Evolutionary conservation across 2,113 vertebrate genomes (phyloP), one percentile per base, ranked within the genome.

Genomic region (Xerus inauris): DNA sequence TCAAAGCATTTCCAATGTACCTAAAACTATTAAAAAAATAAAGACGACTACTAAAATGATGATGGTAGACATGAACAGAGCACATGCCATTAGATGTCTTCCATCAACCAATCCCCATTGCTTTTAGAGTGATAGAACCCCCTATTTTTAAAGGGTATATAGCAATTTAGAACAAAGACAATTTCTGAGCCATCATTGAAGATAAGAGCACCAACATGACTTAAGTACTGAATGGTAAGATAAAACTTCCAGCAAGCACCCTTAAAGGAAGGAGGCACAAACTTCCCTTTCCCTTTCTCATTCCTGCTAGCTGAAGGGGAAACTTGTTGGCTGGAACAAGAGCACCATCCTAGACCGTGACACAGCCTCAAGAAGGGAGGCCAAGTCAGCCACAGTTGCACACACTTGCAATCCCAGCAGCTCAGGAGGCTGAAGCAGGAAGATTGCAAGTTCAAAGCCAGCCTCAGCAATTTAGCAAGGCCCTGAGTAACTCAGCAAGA

Each of bases 11-110:
- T 73, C 62, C 59, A 96, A n/a, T 59, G 19, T 20, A 32, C 14
- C 26, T 40, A 81, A 95, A 96, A 95, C 26, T 73, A 14, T 20
- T 54, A 71, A 64, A 69, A 80, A 86, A 81, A 22, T 26, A 64
- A 85, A 89, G n/a, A 13, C 62, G 2, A 67, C 40, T 38, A 6
- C 16, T 81, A 16, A 54, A 76, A 90, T 49, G 12, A 35, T 22
- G 42, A 65, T 3, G 32, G 1, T 40, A 12, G n/a, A 26, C 30
- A 76, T 10, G 2, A 76, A 20, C 16, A 24, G 14, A 26, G 13
- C 32, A 45, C 22, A 49, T 26, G 47, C 4, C 13, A 12, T 45
- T 11, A 51, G 8, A 7, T 71, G 35, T 47, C 49, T 38, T 67
- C 73, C 16, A 62, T 51, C 26, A 94, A 49, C 30, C 38, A 59